Conservation (phyloP, 1,140 invertebrate genomes). For the Arion vulgaris region DNA sequence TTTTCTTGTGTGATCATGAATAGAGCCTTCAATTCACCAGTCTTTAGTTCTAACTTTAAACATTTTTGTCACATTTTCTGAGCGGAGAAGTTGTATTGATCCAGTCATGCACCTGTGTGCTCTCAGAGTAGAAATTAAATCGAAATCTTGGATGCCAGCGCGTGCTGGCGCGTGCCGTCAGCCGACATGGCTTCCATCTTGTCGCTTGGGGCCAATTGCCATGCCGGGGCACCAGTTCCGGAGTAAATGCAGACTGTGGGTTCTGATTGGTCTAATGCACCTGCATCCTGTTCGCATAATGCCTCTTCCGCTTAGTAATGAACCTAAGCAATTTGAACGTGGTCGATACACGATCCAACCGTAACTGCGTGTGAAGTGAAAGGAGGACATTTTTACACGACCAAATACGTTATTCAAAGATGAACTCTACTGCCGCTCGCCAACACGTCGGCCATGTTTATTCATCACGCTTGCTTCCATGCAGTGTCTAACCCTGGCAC, state of each 20-base stretch:
- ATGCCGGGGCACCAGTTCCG: constrained; percentile 31
- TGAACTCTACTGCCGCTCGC: not conserved
- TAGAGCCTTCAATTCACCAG: not conserved
- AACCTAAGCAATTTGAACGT: constrained; percentile 27
- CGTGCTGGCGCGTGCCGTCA: constrained; percentile 32
- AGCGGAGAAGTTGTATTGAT: not conserved
- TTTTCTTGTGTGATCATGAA: not conserved
- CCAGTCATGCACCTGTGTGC: constrained; percentile 27
- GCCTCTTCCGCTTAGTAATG: constrained; percentile 31
- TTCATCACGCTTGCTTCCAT: constrained; percentile 1
- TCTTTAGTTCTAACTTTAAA: not conserved
- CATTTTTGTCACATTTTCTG: not conserved
- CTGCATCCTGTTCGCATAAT: constrained; percentile 36
- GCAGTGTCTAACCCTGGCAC: not conserved
- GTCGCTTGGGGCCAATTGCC: constrained; percentile 21
- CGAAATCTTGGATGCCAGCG: constrained; percentile 30
- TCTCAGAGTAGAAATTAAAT: constrained; percentile 28
- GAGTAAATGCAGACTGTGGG: constrained; percentile 21
- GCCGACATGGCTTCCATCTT: constrained; percentile 27
- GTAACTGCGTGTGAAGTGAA: not conserved
- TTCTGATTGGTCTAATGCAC: constrained; percentile 29
- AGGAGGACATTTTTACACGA: constrained; percentile 3
- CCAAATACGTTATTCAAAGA: constrained; percentile 19
- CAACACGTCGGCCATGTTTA: not conserved
- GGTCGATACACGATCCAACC: not conserved